Evolutionary conservation across 2,113 vertebrate genomes (phyloP), one percentile per base, ranked within the genome.

Genomic region (Parus major): DNA sequence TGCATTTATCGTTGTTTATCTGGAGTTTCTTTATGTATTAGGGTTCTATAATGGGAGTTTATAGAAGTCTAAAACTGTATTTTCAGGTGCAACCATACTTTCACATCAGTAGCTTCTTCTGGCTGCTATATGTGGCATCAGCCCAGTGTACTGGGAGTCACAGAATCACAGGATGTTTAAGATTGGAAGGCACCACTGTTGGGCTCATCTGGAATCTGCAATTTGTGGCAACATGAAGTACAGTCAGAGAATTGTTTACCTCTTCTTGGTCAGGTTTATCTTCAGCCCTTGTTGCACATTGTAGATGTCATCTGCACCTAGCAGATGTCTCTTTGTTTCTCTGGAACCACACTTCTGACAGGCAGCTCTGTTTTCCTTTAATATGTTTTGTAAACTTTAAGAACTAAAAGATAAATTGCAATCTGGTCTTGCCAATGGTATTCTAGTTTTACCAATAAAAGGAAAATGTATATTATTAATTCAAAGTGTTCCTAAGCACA

Each of bases 101-200:
- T 56, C n/a, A 39, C 23, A 63, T 50, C 27, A 41, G 20, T 21
- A 85, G 24, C 28, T 88, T 63, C 39, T 36, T 18, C n/a, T 81
- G 10, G 15, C 59, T 80, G 16, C 21, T 60, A 0, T 52, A 9
- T 35, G 24, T 85, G 36, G 21, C 64, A 59, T 29, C 42, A 83
- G 0, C 22, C 12, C 0, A 1, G 2, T 60, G 23, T 50, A 15
- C 14, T 33, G 19, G 46, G 25, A 76, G 47, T 82, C 61, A 46
- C 21, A 59, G 23, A 49, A 17, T n/a, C 64, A 52, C 25, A 52
- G 33, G n/a, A 18, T 36, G 41, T 14, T 55, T 61, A 31, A 47
- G 25, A 16, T 8, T 55, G 47, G 35, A 90, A 63, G 25, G n/a
- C 41, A 16, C 21, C 31, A 7, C 12, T 76, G 21, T 12, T 76